Conservation (phyloP, 1,140 invertebrate genomes). For the Melitaea cinxia region DNA sequence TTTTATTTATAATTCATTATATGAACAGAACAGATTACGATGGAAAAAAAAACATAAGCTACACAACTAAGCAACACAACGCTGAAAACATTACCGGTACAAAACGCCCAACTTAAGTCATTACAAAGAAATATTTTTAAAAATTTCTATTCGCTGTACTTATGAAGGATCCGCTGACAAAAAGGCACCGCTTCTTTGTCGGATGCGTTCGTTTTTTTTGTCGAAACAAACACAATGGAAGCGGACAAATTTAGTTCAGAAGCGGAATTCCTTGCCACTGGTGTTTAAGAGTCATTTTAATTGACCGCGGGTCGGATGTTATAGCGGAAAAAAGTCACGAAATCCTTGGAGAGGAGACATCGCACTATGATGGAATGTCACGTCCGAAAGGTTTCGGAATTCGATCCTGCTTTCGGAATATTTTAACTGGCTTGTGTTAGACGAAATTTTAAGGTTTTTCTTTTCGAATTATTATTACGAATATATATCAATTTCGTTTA, state of each 20-base stretch:
- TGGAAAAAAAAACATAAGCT: no score
- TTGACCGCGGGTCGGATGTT: constrained; percentile 50
- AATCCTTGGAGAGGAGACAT: constrained; percentile 19
- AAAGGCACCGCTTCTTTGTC: constrained; percentile 67
- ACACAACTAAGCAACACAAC: not conserved
- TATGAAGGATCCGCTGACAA: constrained; percentile 60
- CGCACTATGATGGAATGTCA: constrained; percentile 61
- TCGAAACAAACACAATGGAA: constrained; percentile 54
- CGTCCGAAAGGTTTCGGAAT: not conserved
- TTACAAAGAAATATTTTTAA: constrained; percentile 49
- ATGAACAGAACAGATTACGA: no score
- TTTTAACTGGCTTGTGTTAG: constrained; percentile 7
- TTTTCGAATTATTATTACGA: not conserved
- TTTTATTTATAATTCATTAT: no score
- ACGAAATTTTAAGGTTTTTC: not conserved
- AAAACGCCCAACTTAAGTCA: constrained; percentile 46
- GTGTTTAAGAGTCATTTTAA: constrained; percentile 73
- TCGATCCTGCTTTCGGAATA: not conserved
- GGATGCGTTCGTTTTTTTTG: constrained; percentile 56
- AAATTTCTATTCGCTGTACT: constrained; percentile 62
- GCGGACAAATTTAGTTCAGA: constrained; percentile 61
- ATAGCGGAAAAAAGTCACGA: constrained; percentile 20
- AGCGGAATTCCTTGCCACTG: constrained; percentile 54
- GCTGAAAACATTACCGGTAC: not conserved
- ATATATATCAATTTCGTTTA: not conserved